Base-by-base conservation (phyloP, 2,797 vertebrate species). In the Hozukius guyotensis region DNA sequence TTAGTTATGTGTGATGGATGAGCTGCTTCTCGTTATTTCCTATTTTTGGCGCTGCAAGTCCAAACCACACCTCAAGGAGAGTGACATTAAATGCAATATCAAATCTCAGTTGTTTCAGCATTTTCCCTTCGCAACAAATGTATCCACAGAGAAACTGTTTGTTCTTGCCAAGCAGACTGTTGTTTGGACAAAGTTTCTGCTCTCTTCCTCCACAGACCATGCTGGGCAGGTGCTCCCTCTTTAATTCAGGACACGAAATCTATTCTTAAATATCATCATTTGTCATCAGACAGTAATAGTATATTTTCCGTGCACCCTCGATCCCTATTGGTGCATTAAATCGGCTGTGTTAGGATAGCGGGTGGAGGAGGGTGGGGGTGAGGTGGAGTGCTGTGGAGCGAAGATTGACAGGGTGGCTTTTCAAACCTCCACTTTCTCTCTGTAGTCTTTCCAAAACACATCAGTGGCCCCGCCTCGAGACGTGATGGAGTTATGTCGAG, bases 391-490 rank as follows among this genome's bases (percentile, higher is more conserved):
- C 57, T 82, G 87, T 32, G 85, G 89, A 91, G 80, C 29, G 85
- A 80, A 90, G 92, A 92, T 73, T 91, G 93, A 94, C 92, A 93
- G 88, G 75, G 85, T 60, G 81, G 87, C 92, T 93, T 68, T 93
- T 89, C 86, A 93, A 92, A 89, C 75, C 89, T 81, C 77, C 61
- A 86, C 87, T 84, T 92, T 94, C 80, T 87, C 90, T 94, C 77
- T 93, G 90, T 93, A 93, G 88, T 92, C 87, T 72, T 87, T 95
- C 92, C 93, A 95, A 90, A 92, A 93, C 89, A 93, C 89, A 95
- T 88, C 87, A 90, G 88, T 72, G 78, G 85, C 60, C 74, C 81
- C 25, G 75, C 78, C 84, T 73, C 9, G 72, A 82, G 78, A 91
- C 10, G 72, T 85, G 88, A 87, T 61, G 73, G 89, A 92, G 75